Evolutionary conservation across 2,888 invertebrate species (phyloP), one percentile per base, ranked within the genome.

Genomic region (Geophilus truncorum): DNA sequence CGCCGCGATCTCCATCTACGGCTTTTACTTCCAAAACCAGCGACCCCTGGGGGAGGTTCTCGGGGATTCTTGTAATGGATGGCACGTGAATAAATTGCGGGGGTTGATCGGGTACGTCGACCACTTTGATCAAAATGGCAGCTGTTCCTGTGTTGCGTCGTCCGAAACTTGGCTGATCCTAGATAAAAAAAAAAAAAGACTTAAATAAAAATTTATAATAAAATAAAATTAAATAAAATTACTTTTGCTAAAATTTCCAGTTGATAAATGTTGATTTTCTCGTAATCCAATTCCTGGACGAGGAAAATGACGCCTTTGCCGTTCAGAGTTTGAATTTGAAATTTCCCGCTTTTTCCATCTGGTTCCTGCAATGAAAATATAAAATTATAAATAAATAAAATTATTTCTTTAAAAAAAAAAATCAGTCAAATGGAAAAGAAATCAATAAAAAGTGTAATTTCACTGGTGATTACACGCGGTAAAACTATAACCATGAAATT

Each of bases 91-190:
- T 91, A 87, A 97, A 97, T 86, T 94, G 94, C 0, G 97, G 96
- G 0, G 95, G 94, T 86, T 94, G 93, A 87, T 97, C 97, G 87
- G 96, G 96, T 25, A 95, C 92, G 88, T 97, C 97, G 85, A 92
- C 91, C 0, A 95, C 92, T 88, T 95, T 94, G 6, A 96, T 91
- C 83, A 96, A 89, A 83, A 96, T 91, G 80, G 94, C 93, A 0
- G 95, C 95, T 2, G 95, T 94, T 23, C 94, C 96, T 0, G 95
- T 95, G 86, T 96, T 95, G 57, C 84, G 80, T 15, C 84, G 82
- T 25, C 84, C 84, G 77, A 83, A 80, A 23, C 45, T 80, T 9
- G 80, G 34, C 18, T 75, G 80, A 75, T 80, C 80, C 80, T 80
- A 18, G 18, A 21, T 15, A 78, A 34, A 77, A 32, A 78, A n/a